phyloP scores from a whole-genome alignment of 2,888 invertebrate genomes.

The Eupithecia subumbrata region DNA sequence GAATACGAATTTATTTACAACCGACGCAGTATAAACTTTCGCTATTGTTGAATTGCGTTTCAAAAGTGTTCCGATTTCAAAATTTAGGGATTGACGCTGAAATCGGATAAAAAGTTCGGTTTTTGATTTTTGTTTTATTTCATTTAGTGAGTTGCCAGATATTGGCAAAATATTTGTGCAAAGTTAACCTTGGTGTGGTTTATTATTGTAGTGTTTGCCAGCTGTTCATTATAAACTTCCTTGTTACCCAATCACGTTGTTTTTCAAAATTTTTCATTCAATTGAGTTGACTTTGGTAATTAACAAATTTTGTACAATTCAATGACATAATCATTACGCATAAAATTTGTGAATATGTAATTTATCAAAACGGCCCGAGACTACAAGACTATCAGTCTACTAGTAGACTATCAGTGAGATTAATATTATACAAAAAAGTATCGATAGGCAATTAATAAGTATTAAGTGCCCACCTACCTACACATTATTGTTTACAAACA shows the following conservation, averaged over 20 bases:
- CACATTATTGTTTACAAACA: constrained; percentile 29
- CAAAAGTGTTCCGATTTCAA: constrained; percentile 28
- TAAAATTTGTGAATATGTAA: neutral
- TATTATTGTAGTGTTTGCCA: constrained; percentile 48
- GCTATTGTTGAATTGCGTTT: constrained; percentile 50
- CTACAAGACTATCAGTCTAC: neutral
- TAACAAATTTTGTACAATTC: neutral
- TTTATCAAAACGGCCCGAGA: neutral
- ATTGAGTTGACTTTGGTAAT: neutral
- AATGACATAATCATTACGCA: neutral
- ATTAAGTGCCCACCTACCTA: neutral
- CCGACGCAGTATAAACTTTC: constrained; percentile 60
- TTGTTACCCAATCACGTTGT: constrained; percentile 6
- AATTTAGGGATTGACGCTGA: constrained; percentile 15
- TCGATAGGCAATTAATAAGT: neutral
- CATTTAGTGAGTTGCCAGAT: constrained; percentile 16
- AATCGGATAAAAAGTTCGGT: neutral
- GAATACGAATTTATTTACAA: constrained; percentile 1
- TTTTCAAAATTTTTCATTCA: constrained; percentile 8
- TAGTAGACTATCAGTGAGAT: neutral
- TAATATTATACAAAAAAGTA: neutral
- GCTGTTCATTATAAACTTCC: constrained; percentile 43
- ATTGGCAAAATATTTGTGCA: constrained; percentile 37
- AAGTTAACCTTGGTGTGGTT: constrained; percentile 52
- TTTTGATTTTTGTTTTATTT: neutral